Percentiles rank a stretch among this genome's conserved stretches.
phyloP scores from a whole-genome alignment of 2,888 invertebrate genomes.

The Drosophila gaucha region DNA sequence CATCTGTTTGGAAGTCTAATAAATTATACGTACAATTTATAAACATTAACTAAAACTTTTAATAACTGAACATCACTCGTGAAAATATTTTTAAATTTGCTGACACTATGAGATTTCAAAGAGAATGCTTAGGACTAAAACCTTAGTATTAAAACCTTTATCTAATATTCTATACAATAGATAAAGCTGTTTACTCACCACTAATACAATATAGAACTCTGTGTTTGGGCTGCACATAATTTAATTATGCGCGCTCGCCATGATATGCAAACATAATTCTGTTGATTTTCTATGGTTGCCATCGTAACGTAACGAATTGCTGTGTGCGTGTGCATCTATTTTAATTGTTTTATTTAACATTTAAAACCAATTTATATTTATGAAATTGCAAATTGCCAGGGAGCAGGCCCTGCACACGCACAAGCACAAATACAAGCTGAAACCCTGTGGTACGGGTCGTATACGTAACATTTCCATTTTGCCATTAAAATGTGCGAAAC shows the following conservation, averaged over 20 bases:
- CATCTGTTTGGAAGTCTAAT: no score
- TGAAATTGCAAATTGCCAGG: slow-evolving; percentile 68
- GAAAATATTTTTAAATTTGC: background rate
- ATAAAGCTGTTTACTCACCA: background rate
- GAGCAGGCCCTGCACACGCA: slow-evolving; percentile 1
- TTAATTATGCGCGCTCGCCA: slow-evolving; percentile 46
- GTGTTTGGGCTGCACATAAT: slow-evolving; percentile 34
- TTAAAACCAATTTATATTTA: slow-evolving; percentile 81
- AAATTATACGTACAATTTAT: no score
- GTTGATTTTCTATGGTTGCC: slow-evolving; percentile 46
- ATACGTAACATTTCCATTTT: slow-evolving; percentile 70
- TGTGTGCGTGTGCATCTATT: slow-evolving; percentile 30
- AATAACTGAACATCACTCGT: background rate
- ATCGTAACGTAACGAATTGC: background rate
- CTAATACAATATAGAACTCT: background rate
- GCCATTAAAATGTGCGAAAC: slow-evolving; percentile 65
- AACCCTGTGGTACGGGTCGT: slow-evolving; percentile 26
- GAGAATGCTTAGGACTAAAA: no score
- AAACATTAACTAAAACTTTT: background rate
- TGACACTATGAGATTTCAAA: background rate
- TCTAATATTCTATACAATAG: no score
- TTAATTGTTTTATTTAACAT: slow-evolving; percentile 81
- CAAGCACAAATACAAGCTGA: background rate
- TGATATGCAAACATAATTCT: slow-evolving; percentile 56
- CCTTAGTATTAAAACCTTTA: no score